These are phyloP conservation scores for Leucania comma DNA, from an alignment of 2,888 invertebrate genomes.

Conservation along the genomic window DNA sequence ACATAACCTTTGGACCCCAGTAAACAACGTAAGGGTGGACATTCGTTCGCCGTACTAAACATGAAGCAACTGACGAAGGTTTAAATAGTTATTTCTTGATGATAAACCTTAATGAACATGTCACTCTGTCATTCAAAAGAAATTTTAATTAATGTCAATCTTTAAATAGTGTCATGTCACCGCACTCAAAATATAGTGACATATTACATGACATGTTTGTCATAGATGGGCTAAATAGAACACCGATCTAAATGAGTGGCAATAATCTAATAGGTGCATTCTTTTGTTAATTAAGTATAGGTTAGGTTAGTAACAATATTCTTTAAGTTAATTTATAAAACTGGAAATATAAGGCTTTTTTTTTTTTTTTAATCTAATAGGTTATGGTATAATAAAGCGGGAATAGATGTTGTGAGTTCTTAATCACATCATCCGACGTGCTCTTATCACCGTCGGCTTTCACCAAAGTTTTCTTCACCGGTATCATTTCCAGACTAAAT, in stretches of 20 bases:
- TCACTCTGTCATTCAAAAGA: conserved; percentile 26
- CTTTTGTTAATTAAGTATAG: no score
- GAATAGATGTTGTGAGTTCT: neutral
- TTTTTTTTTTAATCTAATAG: no score
- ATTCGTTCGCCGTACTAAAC: no score
- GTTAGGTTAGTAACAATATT: no score
- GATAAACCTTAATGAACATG: conserved; percentile 37
- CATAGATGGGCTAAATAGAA: neutral
- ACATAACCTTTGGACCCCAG: no score
- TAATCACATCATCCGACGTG: neutral
- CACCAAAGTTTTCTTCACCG: no score
- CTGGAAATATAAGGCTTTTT: no score
- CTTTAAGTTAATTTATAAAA: no score
- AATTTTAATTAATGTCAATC: conserved; percentile 42
- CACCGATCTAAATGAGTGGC: neutral
- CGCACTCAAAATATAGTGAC: neutral
- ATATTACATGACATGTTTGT: neutral
- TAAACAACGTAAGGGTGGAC: no score
- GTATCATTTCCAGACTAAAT: no score
- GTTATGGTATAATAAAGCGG: neutral
- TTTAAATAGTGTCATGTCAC: neutral
- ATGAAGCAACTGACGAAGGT: no score
- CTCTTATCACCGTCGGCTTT: no score
- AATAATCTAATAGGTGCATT: neutral
- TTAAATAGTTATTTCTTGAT: neutral